Base-by-base conservation (phyloP, 2,888 invertebrate genomes). In the Polietes domitor region DNA sequence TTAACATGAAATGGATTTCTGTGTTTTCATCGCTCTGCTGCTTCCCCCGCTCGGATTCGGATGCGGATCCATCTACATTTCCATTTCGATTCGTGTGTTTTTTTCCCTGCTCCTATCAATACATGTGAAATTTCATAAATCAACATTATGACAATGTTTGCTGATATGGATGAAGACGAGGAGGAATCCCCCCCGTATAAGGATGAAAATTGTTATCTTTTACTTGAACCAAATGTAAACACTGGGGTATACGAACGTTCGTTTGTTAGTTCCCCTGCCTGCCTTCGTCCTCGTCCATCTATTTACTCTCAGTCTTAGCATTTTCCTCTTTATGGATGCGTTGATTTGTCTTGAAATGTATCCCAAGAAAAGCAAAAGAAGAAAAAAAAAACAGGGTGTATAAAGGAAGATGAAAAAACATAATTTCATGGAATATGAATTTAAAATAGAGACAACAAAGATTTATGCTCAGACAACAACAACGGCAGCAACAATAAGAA, bases 381-480 rank as follows among this genome's bases (percentile, higher is more conserved):
- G 5, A 65, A 68, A 63, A 73, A 68, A 68, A 58, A 15, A n/a
- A 53, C 0, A 37, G 32, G 24, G 24, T 12, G 32, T 32, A 32
- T 12, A 21, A 63, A 63, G 63, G 28, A 28, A 28, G 17, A 50
- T 2, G 50, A 58, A 15, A 77, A 71, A 80, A 77, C 75, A 68
- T 80, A 77, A 83, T 83, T 83, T 83, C 80, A 83, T 75, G 80
- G 77, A 43, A 65, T 83, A 83, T 80, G 80, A 83, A 80, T 83
- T 83, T 80, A 32, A 77, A 71, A n/a, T n/a, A 37, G 63, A 77
- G 55, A 77, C 71, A 71, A 80, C 47, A 74, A 74, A 65, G 63
- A 80, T 77, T 77, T 83, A 53, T 79, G 58, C 19, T 63, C 15
- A 65, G 65, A 53, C 47, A 5, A 41, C 37, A 43, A 24, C 15